Conservation (phyloP, 2,888 invertebrate species). For the Cosmia pyralina region DNA sequence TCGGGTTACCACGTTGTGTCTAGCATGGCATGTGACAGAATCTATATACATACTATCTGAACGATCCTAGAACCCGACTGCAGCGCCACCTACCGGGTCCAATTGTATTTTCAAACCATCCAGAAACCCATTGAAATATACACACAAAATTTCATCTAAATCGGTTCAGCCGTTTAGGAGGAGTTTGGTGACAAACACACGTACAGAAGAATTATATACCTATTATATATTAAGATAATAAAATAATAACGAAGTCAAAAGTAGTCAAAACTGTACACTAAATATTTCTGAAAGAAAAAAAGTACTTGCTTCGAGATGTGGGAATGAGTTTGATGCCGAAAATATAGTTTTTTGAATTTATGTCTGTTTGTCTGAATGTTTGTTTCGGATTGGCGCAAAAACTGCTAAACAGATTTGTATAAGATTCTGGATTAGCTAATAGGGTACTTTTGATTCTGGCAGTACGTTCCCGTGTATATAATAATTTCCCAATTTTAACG, state of each 20-base stretch:
- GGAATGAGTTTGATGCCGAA: background rate
- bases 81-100: no score
- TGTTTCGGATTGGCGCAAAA: background rate
- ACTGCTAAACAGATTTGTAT: background rate
- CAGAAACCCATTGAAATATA: no score
- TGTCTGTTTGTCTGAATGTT: background rate
- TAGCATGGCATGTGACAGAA: background rate
- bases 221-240: no score
- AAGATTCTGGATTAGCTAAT: background rate
- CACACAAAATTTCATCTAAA: no score
- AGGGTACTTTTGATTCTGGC: background rate
- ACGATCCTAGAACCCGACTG: no score
- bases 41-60: background rate
- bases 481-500: background rate
- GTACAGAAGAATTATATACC: no score
- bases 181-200: no score
- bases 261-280: background rate
- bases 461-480: background rate
- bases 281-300: background rate
- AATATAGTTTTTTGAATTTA: background rate
- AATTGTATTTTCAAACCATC: no score
- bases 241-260: background rate
- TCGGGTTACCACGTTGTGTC: no score
- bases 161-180: no score
- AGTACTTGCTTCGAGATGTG: background rate